Evolutionary conservation across 2,888 invertebrate species (phyloP), one percentile per base, ranked within the genome.

Genomic region (Agonopterix arenella): DNA sequence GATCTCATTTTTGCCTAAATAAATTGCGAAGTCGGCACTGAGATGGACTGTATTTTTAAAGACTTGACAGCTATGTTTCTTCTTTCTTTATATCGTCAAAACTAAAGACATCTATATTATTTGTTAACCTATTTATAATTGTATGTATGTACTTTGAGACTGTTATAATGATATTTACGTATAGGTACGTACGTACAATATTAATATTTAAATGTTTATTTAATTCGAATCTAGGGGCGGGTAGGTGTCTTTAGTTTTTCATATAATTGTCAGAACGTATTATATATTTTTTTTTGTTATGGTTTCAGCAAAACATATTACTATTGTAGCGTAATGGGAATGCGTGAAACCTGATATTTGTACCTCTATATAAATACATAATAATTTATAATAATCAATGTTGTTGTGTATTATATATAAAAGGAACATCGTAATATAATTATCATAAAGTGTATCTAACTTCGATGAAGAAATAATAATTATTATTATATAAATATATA

Each of bases 91-190:
- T 50, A 57, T 47, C 44, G 46, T 55, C 59, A 68, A 66, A 71
- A 71, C 63, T 74, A 70, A 70, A 70, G 77, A 71, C 79, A 73
- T 63, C 63, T 71, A 66, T 69, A 65, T 58, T 58, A 63, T 73
- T 82, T 86, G 84, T 86, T 88, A 80, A 77, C 75, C 81, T 88
- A 86, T 88, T 85, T 86, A 84, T 86, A 53, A 81, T 84, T 86
- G 86, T 88, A 88, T 86, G 86, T 88, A 88, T 85, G 85, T 86
- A 88, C 85, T 80, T 74, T 80, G 83, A 86, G 88, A 88, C 86
- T 88, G 86, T 88, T 88, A 84, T 66, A 61, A 73, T 70, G 70
- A 80, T 84, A 84, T 84, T 85, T 86, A 83, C 84, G 83, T 84
- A 83, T 81, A 77, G 73, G 83, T 85, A 80, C 83, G 76, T 88